Evolutionary conservation across 2,797 vertebrate species (phyloP).

Genomic region (Anabacerthia variegaticeps): DNA sequence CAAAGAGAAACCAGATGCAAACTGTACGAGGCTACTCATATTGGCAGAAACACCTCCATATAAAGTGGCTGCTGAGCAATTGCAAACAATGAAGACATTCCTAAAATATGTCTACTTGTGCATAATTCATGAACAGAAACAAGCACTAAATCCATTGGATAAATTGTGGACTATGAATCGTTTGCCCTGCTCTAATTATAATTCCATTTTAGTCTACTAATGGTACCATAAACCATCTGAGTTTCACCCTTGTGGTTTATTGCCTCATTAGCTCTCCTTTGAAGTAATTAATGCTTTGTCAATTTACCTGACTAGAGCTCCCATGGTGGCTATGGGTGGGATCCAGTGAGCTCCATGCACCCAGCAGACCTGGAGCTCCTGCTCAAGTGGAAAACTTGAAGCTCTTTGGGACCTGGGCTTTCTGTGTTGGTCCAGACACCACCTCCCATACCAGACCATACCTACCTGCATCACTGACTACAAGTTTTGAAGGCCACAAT

Average conservation of each 20-base stretch:
- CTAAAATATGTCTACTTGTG: constrained; percentile 59
- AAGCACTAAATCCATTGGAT: constrained; percentile 66
- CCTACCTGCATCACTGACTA: neutral
- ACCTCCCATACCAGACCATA: neutral
- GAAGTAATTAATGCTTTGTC: constrained; percentile 65
- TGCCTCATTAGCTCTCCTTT: constrained; percentile 47
- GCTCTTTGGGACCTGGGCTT: neutral
- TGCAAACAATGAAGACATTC: constrained; percentile 55
- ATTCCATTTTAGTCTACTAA: constrained; percentile 66
- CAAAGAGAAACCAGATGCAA: constrained; percentile 26
- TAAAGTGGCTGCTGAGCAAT: constrained; percentile 37
- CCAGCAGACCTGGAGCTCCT: neutral
- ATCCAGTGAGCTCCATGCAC: neutral
- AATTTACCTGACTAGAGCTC: constrained; percentile 35
- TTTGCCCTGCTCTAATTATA: constrained; percentile 61
- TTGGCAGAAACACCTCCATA: neutral
- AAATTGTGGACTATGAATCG: constrained; percentile 62
- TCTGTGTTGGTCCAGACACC: neutral
- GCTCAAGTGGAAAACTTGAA: neutral
- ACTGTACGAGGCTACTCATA: neutral
- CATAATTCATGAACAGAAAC: constrained; percentile 68
- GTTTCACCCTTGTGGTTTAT: constrained; percentile 44
- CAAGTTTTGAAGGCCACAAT: neutral
- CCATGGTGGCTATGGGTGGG: constrained; percentile 35
- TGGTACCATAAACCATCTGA: constrained; percentile 40